A percentile compares a stretch with the other conserved stretches of the same genome.
These are phyloP conservation scores for Aporophyla lueneburgensis DNA, from an alignment of 2,888 invertebrate species.

Conservation along the genomic window DNA sequence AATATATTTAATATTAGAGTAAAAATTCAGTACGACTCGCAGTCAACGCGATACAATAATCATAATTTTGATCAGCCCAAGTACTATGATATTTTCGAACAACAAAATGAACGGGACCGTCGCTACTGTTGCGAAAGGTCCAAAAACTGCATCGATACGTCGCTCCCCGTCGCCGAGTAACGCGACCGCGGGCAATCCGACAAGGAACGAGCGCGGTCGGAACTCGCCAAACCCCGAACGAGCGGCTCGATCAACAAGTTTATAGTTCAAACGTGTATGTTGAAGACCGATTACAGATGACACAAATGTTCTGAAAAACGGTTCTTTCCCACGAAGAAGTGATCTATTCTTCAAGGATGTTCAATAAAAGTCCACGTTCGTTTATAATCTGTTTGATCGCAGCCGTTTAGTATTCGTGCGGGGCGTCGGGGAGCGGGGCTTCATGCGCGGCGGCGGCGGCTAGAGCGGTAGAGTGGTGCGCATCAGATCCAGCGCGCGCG, in stretches of 20 bases:
- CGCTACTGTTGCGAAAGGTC: slow-evolving; percentile 50
- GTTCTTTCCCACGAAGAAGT: background rate
- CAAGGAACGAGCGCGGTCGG: slow-evolving; percentile 20
- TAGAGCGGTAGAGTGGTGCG: slow-evolving; percentile 51
- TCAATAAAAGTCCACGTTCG: background rate
- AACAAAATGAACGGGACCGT: slow-evolving; percentile 54
- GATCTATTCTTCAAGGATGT: background rate
- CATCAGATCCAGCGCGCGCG: slow-evolving; percentile 75
- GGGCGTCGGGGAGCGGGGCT: slow-evolving; percentile 41
- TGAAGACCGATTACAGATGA: background rate
- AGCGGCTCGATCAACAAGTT: slow-evolving; percentile 29
- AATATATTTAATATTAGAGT: slow-evolving; percentile 61
- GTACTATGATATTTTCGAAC: slow-evolving; percentile 70
- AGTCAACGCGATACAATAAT: slow-evolving; percentile 56
- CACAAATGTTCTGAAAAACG: background rate
- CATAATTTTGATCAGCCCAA: slow-evolving; percentile 75
- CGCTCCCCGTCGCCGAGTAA: slow-evolving; percentile 44
- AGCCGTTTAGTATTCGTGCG: background rate
- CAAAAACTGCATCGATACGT: slow-evolving; percentile 60
- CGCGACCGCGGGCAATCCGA: slow-evolving; percentile 1
- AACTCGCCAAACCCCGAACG: slow-evolving; percentile 2
- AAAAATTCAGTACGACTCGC: slow-evolving; percentile 64
- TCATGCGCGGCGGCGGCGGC: slow-evolving; percentile 49
- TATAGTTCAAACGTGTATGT: slow-evolving; percentile 27
- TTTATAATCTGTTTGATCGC: background rate